Evolutionary conservation across 2,797 vertebrate species (phyloP).

Genomic region (Heliangelus exortis): DNA sequence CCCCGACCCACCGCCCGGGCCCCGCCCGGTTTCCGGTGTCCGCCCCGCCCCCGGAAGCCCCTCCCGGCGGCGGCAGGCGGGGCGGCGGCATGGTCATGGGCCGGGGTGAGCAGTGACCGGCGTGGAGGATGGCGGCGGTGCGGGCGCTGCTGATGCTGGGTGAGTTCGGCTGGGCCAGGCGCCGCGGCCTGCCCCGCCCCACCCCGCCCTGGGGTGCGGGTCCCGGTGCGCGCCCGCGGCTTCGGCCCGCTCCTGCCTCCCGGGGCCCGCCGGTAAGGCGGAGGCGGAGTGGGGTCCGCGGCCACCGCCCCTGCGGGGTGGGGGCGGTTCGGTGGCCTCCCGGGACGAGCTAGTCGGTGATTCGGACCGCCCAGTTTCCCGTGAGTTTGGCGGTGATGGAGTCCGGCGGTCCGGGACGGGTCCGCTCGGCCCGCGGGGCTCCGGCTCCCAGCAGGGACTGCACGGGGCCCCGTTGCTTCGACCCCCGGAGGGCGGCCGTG

Average conservation of each 20-base stretch:
- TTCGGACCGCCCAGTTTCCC: too few species aligned
- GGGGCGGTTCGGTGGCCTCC: not conserved
- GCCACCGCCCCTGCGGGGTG: not conserved
- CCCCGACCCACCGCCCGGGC: not conserved
- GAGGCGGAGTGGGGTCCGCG: not conserved
- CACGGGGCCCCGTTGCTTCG: not conserved
- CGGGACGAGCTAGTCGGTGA: not conserved
- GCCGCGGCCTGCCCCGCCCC: not conserved
- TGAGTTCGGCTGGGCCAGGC: not conserved
- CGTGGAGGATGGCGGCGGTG: conserved; percentile 27
- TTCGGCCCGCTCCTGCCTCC: not conserved
- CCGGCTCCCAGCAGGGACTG: not conserved
- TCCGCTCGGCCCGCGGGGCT: not conserved
- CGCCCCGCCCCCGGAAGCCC: conserved; percentile 45
- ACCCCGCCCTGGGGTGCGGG: not conserved
- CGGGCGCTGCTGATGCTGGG: conserved; percentile 14
- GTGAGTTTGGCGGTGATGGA: not conserved
- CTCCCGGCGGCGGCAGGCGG: not conserved
- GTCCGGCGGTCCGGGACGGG: too few species aligned
- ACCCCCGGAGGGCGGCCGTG: not conserved
- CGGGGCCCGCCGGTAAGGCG: not conserved
- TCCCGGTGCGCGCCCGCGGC: not conserved
- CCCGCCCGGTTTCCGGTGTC: conserved; percentile 27
- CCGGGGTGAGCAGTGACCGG: not conserved
- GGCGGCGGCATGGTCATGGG: conserved; percentile 3